These are phyloP conservation scores for Syngnathus floridae DNA, from an alignment of 2,113 vertebrate genomes.

Conservation along the genomic window DNA sequence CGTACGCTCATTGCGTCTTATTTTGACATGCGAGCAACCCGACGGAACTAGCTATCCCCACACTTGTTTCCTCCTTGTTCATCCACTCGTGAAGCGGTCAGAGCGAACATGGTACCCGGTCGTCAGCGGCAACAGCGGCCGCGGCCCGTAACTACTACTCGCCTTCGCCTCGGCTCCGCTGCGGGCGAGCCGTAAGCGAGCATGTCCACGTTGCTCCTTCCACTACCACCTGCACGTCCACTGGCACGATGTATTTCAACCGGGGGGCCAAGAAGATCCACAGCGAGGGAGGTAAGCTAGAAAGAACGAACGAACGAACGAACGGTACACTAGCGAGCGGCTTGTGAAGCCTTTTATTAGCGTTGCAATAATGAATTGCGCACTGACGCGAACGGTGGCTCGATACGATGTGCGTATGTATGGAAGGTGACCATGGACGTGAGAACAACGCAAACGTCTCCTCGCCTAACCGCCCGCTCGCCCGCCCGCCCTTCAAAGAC, in stretches of 20 bases:
- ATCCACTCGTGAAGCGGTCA: slow-evolving; percentile 11
- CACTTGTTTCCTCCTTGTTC: neutral
- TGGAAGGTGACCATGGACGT: neutral
- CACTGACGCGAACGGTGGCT: neutral
- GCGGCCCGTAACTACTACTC: slow-evolving; percentile 4
- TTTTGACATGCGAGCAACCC: neutral
- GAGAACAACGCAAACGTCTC: neutral
- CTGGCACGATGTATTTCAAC: slow-evolving; percentile 75
- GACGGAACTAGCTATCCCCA: neutral
- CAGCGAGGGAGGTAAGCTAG: slow-evolving; percentile 72
- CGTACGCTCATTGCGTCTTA: neutral
- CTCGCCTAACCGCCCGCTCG: neutral
- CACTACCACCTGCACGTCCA: slow-evolving; percentile 1
- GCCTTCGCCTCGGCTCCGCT: slow-evolving; percentile 15
- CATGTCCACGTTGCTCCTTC: slow-evolving; percentile 53
- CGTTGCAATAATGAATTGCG: neutral
- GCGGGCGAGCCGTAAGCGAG: slow-evolving; percentile 59
- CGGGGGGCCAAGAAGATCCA: slow-evolving; percentile 76
- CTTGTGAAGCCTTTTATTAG: neutral
- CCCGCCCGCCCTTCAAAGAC: neutral
- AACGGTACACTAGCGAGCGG: neutral
- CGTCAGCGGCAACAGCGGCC: slow-evolving; percentile 20
- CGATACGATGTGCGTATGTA: neutral
- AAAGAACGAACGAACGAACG: neutral
- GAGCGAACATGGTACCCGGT: slow-evolving; percentile 41